Evolutionary conservation across 2,888 invertebrate species (phyloP), one percentile per base, ranked within the genome.

Genomic region (Nineta flava): DNA sequence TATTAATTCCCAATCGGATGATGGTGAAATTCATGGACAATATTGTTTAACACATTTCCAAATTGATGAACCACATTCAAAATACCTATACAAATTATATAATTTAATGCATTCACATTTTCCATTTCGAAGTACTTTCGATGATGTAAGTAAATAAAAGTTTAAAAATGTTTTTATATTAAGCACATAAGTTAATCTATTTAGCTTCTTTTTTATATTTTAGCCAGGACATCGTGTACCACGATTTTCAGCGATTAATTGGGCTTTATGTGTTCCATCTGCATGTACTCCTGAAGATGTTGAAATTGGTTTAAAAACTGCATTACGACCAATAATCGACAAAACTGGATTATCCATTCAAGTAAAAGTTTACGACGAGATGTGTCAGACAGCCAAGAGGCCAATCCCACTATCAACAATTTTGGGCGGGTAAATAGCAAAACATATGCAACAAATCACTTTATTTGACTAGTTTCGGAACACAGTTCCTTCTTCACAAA

Each of bases 141-240:
- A 73, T 56, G 81, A 82, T 63, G 82, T 82, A 68, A 77, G 80
- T 74, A 21, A 34, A 31, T 15, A 43, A 12, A 15, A 16, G 43
- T 19, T 35, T 13, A 32, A 16, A 9, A 5, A 4, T 34, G 26
- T 10, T 40, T 38, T 6, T n/a, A 26, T 26, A 26, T 7, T 5
- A 26, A 26, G 4, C 3, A 26, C 4, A 26, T 26, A 26, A 26
- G n/a, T n/a, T n/a, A n/a, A n/a, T n/a, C n/a, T n/a, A 48, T 42
- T 21, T 43, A 48, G 26, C 10, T 38, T 46, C 10, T 16, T 42
- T 5, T n/a, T 17, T 12, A 26, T 51, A 52, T 66, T 67, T 47
- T 58, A 83, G 82, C 79, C 81, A 43, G 81, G 81, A 6, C 82
- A 83, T 61, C 68, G 81, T 53, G 77, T 82, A 7, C 82, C 82